These are phyloP conservation scores for Myiotriccus ornatus DNA, from an alignment of 2,797 vertebrate genomes.

Conservation along the genomic window DNA sequence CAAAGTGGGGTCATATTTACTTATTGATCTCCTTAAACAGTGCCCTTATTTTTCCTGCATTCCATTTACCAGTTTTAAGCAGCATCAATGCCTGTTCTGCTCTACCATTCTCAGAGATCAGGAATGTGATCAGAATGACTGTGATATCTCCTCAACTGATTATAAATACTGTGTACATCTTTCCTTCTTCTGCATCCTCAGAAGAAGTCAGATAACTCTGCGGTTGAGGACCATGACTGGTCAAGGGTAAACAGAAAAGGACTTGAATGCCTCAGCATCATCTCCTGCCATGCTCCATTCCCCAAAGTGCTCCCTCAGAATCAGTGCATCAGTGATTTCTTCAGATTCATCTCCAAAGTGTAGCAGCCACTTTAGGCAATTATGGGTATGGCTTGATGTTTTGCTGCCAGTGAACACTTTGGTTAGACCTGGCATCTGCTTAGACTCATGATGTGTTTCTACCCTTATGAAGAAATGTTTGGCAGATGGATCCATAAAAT, in stretches of 20 bases:
- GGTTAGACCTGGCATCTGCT: neutral
- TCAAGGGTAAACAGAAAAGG: neutral
- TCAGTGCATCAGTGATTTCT: neutral
- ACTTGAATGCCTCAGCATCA: neutral
- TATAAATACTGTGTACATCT: neutral
- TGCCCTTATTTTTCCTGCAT: neutral
- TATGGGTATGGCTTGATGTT: neutral
- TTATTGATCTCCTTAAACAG: neutral
- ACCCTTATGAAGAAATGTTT: neutral
- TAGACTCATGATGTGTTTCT: neutral
- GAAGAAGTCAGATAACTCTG: neutral
- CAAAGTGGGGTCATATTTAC: neutral
- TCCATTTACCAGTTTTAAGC: neutral
- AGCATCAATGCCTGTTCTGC: neutral
- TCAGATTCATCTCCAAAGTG: neutral
- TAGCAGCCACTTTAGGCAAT: neutral
- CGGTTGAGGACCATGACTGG: neutral
- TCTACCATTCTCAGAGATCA: neutral
- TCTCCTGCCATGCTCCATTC: neutral
- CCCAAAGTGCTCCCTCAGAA: neutral
- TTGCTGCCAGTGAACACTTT: neutral
- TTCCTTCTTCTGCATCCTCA: neutral
- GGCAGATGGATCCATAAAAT: conserved; percentile 41
- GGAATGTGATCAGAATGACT: neutral
- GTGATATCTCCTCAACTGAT: neutral